Base-by-base conservation (phyloP, 2,888 invertebrate species). In the Aleiodes leptofemur region DNA sequence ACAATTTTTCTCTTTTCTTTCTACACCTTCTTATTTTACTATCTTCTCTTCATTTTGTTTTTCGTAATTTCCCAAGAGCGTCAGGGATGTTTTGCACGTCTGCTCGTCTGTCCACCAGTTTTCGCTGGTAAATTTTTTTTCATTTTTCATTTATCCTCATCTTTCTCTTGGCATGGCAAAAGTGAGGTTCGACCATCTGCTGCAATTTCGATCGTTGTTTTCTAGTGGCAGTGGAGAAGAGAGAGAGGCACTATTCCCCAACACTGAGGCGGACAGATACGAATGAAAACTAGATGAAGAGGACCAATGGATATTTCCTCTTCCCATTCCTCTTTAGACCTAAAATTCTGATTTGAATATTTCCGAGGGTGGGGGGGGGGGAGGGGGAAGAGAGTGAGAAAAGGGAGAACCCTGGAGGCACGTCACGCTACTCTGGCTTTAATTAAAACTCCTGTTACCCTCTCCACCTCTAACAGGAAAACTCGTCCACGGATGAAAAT, bases 371-470 rank as follows among this genome's bases (percentile, higher is more conserved):
- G 23, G 73, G 69, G 75, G 51, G 50, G n/a, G 66, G 64, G 72
- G 55, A 73, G 16, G 9, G 73, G 61, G 72, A 76, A n/a, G 74
- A 69, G 75, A 34, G 50, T 16, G 66, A 69, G 72, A 61, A 74
- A n/a, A 23, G 73, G 61, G 72, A 76, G 56, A 72, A 73, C 69
- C 61, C 72, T 72, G 77, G 9, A 56, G 68, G 72, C 53, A 69
- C 53, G 51, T 23, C 56, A 16, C 73, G 71, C 55, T 72, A 48
- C 57, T 66, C 34, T 50, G 78, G 81, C 76, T 84, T 88, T 88
- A 88, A 88, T 88, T 88, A 88, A 88, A 88, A 86, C 85, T 84
- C 83, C 82, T 83, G 85, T 84, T 84, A 83, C 82, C 80, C 74
- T 43, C 43, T 38, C 38, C 8, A 38, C 38, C 38, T 8, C 38